These are phyloP conservation scores for Acanthisitta chloris DNA, from an alignment of 2,113 vertebrate genomes.

Conservation along the genomic window DNA sequence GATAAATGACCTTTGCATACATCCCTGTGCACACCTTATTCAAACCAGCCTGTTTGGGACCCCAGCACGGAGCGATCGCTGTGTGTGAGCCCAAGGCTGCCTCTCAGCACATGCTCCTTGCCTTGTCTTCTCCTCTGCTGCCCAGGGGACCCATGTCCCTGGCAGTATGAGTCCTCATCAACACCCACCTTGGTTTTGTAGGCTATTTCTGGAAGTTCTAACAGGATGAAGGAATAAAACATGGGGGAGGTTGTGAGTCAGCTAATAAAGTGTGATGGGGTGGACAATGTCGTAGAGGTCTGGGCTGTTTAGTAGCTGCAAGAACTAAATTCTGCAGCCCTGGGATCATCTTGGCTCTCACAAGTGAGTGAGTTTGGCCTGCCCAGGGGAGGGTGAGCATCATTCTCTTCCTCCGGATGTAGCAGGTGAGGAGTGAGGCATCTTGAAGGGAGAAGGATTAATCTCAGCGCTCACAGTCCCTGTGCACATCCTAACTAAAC, in stretches of 20 bases:
- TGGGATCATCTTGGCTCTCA: background rate
- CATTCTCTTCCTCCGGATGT: background rate
- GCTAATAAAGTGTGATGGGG: background rate
- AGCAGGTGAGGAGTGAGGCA: conserved; percentile 33
- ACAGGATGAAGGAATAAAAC: background rate
- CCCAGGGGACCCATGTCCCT: background rate
- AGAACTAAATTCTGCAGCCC: background rate
- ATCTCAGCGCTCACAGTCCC: conserved; percentile 83
- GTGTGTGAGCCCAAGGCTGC: background rate
- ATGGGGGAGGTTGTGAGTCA: background rate
- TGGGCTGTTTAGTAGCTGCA: background rate
- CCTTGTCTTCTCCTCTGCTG: background rate
- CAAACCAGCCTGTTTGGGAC: background rate
- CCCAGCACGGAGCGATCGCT: background rate
- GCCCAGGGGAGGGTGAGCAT: background rate
- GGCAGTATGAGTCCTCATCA: background rate
- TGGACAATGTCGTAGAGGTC: background rate
- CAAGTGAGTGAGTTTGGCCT: background rate
- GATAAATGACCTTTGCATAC: background rate
- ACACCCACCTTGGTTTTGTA: background rate
- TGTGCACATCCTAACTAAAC: conserved; percentile 87
- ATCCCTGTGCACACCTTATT: background rate
- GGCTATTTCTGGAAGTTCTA: background rate
- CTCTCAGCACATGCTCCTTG: background rate
- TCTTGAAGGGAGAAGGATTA: conserved; percentile 71